A percentile compares a stretch with the other conserved stretches of the same genome.
Evolutionary conservation across 1,140 invertebrate genomes (phyloP).

Genomic region (Cotesia vestalis): DNA sequence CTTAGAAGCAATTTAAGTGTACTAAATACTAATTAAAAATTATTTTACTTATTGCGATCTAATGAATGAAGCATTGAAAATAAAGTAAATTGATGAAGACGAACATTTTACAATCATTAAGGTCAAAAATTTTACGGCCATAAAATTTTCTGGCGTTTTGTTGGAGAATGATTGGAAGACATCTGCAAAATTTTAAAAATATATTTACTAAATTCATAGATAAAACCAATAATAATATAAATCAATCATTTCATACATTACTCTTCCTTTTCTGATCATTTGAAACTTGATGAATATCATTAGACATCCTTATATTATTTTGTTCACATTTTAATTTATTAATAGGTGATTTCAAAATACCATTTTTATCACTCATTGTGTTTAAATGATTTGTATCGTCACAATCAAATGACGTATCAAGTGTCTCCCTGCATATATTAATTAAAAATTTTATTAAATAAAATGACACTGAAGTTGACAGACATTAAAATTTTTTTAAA

Average conservation of each 20-base stretch:
- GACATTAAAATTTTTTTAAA: too few species aligned
- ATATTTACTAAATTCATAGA: conserved; percentile 4
- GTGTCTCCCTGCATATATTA: neutral
- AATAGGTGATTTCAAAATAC: conserved; percentile 20
- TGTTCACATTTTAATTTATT: conserved; percentile 26
- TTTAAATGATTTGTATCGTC: conserved; percentile 23
- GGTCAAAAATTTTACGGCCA: conserved; percentile 47
- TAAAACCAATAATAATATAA: conserved; percentile 2
- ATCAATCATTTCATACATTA: conserved; percentile 37
- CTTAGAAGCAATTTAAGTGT: too few species aligned
- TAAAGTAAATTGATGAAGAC: conserved; percentile 12
- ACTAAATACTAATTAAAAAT: too few species aligned
- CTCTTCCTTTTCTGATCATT: conserved; percentile 41
- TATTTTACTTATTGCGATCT: neutral
- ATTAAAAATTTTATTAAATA: neutral
- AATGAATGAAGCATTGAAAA: neutral
- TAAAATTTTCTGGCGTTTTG: conserved; percentile 53
- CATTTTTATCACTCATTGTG: conserved; percentile 21
- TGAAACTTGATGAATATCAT: conserved; percentile 18
- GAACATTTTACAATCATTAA: neutral
- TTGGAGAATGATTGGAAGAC: conserved; percentile 34
- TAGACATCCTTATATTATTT: conserved; percentile 43
- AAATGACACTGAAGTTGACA: too few species aligned
- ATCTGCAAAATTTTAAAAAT: conserved; percentile 20
- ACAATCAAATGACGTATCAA: neutral